Evolutionary conservation across 1,140 invertebrate genomes (phyloP), one percentile per base, ranked within the genome.

Genomic region (Drosophila baimaii): DNA sequence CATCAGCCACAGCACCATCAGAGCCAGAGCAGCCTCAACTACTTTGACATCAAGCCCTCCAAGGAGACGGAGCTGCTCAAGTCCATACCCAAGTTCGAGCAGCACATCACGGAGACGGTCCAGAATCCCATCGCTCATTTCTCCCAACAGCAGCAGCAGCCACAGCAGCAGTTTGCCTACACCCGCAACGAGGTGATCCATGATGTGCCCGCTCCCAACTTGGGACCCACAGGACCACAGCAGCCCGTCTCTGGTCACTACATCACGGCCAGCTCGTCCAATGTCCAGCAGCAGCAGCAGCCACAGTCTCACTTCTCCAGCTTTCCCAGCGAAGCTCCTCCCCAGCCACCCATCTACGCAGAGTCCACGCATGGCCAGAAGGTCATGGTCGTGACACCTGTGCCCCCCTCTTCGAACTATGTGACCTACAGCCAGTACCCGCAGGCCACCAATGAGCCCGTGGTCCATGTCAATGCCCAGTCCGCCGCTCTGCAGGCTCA

Each of bases 71-170:
- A 96, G 92, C 92, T 96, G 41, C 94, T 95, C n/a, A 94, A 95
- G 66, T 94, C 95, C 29, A 94, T 96, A 58, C 94, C 96, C 8
- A 96, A 95, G 92, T 94, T 94, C 63, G 96, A 96, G 92, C 95
- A 96, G 75, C 95, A 96, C 83, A 95, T 95, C 43, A 94, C 94
- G 6, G 93, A 94, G 21, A 93, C 92, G 35, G 92, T 93, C 0
- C 81, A 90, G 13, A 76, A 79, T 39, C 74, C 69, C 12, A 69
- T 59, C 54, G 52, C 17, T 41, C 41, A 55, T 8, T 10, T 49
- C 3, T 68, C 21, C 25, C 43, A 52, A 23, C 71, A 35, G 19
- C 79, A 61, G 21, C 29, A 23, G 2, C 54, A 59, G 8, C 23
- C 17, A 9, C 81, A 77, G 23, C 77, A 84, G 25, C 75, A 79